These are phyloP conservation scores for Pseudorhiza aurosa DNA, from an alignment of 30 jellyfish, hydroid and myxozoan genomes.

Conservation along the genomic window DNA sequence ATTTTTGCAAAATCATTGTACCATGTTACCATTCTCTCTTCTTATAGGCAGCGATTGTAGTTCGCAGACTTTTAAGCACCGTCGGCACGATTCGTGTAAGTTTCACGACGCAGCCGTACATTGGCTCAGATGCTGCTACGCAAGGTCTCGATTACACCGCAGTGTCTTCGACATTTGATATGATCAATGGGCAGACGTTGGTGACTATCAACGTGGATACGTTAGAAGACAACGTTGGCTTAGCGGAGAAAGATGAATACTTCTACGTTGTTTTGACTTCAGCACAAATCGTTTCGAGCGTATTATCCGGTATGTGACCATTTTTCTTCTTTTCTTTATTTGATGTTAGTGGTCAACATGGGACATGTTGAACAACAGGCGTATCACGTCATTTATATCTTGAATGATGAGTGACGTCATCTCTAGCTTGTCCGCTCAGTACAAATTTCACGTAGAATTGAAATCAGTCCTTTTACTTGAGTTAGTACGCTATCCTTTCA, in stretches of 20 bases:
- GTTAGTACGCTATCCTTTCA: no score
- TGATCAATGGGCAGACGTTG: conserved; percentile 79
- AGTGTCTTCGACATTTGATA: conserved; percentile 67
- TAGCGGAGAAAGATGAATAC: conserved; percentile 69
- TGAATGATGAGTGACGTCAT: no score
- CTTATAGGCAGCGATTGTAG: conserved; percentile 48
- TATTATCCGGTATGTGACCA: conserved; percentile 31
- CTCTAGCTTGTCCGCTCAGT: no score
- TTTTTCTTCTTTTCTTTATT: no score
- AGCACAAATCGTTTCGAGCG: conserved; percentile 35
- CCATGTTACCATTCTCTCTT: no score
- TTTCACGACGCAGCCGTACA: conserved; percentile 58
- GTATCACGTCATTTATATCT: no score
- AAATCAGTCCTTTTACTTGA: no score
- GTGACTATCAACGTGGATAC: conserved; percentile 49
- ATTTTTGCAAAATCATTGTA: no score
- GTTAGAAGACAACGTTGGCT: conserved; percentile 63
- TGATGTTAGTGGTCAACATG: no score
- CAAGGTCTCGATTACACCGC: conserved; percentile 74
- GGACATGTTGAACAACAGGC: no score
- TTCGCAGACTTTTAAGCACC: conserved; percentile 78
- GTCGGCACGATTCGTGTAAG: conserved; percentile 78
- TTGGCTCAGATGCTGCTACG: conserved; percentile 72
- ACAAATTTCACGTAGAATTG: no score
- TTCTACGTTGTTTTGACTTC: conserved; percentile 74